These are phyloP conservation scores for Conus canariensis DNA, from an alignment of 2,888 invertebrate genomes.

Conservation along the genomic window DNA sequence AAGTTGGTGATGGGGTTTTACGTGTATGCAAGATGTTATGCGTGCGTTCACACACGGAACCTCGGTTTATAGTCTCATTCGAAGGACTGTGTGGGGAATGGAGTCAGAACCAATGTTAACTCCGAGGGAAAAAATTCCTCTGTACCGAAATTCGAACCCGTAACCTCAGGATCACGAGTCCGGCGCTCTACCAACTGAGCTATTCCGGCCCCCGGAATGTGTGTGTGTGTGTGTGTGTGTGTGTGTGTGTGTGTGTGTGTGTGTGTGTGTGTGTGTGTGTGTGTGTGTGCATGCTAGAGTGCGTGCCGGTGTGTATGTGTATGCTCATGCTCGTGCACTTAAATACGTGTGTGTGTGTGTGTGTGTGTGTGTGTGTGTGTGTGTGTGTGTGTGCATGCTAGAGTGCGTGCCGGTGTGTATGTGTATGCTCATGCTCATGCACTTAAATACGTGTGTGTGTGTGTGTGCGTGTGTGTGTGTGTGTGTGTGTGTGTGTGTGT, in stretches of 20 bases:
- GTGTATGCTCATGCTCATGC: not conserved
- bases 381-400: conserved; percentile 2
- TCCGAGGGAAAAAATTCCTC: too few species aligned
- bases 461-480: conserved; percentile 8
- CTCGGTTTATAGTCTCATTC: too few species aligned
- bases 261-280: not conserved
- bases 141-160: too few species aligned
- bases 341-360: not conserved
- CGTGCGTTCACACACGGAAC: too few species aligned
- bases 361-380: conserved; percentile 18
- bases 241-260: conserved; percentile 10
- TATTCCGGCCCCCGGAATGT: not conserved
- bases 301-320: not conserved
- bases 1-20: too few species aligned
- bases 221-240: conserved; percentile 10
- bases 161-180: too few species aligned
- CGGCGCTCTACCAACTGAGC: not conserved
- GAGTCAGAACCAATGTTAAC: too few species aligned
- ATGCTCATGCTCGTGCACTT: not conserved
- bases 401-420: not conserved
- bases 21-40: too few species aligned
- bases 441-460: not conserved
- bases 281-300: conserved; percentile 3
- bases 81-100: too few species aligned
- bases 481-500: conserved; percentile 21